A percentile compares a stretch with the other conserved stretches of the same genome.
These are phyloP conservation scores for Apodemus speciosus DNA, from an alignment of 2,113 vertebrate species.

Conservation along the genomic window DNA sequence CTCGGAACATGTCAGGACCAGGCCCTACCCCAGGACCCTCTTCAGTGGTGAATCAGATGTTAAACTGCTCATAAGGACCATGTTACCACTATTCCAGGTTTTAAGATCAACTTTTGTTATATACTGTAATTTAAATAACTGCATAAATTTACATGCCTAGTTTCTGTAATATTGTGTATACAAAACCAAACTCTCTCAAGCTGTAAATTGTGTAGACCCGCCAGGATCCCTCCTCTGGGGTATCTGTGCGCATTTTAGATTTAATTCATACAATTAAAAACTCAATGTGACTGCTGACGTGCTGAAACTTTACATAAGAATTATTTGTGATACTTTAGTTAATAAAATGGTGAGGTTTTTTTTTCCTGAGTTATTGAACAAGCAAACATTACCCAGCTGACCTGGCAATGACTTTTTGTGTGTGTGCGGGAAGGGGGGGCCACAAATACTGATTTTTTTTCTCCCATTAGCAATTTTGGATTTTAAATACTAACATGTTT, in stretches of 20 bases:
- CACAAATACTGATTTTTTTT: constrained; percentile 82
- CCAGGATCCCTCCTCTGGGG: constrained; percentile 86
- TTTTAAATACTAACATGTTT: constrained; percentile 89
- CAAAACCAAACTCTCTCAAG: constrained; percentile 87
- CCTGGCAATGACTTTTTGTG: constrained; percentile 83
- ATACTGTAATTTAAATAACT: constrained; percentile 90
- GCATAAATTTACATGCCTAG: constrained; percentile 86
- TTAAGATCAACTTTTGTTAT: constrained; percentile 89
- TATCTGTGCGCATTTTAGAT: constrained; percentile 85
- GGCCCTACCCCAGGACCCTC: constrained; percentile 81
- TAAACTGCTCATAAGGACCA: constrained; percentile 78
- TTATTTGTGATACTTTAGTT: constrained; percentile 90
- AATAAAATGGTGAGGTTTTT: constrained; percentile 86
- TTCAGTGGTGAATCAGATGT: constrained; percentile 78
- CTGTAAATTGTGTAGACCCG: constrained; percentile 91
- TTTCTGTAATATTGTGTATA: constrained; percentile 92
- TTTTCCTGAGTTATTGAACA: constrained; percentile 79
- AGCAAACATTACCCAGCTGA: constrained; percentile 86
- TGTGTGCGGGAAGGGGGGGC: constrained; percentile 78
- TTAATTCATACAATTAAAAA: constrained; percentile 85
- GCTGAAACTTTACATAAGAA: constrained; percentile 87
- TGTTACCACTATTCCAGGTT: constrained; percentile 84
- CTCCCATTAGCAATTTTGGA: constrained; percentile 81
- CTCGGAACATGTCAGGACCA: constrained; percentile 70
- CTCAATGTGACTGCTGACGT: constrained; percentile 89